Evolutionary conservation across 2,888 invertebrate species (phyloP).

Genomic region (Exocentrus adspersus): DNA sequence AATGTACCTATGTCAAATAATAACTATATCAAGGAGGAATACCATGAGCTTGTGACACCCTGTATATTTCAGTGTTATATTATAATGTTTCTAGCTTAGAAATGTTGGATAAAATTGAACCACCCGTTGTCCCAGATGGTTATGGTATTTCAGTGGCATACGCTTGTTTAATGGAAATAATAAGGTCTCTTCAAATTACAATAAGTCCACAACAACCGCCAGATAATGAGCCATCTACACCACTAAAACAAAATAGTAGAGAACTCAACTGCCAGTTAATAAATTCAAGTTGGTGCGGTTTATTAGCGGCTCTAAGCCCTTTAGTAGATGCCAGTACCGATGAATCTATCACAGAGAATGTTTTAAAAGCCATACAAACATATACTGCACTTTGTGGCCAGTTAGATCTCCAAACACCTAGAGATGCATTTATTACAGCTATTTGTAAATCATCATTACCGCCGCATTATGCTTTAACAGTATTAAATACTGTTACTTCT

Average conservation of each 20-base stretch:
- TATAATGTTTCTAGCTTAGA: conserved; percentile 77
- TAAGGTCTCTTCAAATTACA: conserved; percentile 83
- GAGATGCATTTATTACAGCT: conserved; percentile 94
- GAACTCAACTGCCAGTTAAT: conserved; percentile 79
- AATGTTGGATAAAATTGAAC: conserved; percentile 94
- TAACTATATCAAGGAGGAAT: neutral
- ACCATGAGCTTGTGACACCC: neutral
- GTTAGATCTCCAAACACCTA: conserved; percentile 78
- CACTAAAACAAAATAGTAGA: conserved; percentile 60
- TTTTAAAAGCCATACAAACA: conserved; percentile 91
- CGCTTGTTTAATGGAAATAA: conserved; percentile 91
- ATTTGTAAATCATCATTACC: conserved; percentile 97
- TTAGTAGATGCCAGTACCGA: conserved; percentile 96
- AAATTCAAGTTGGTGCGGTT: conserved; percentile 94
- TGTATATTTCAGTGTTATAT: too few relatives aligned
- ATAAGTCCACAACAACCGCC: conserved; percentile 69
- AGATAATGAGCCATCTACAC: conserved; percentile 41
- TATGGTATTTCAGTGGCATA: conserved; percentile 97
- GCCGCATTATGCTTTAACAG: conserved; percentile 92
- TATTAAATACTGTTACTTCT: conserved; percentile 74
- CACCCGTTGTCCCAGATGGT: conserved; percentile 94
- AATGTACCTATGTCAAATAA: conserved; percentile 79
- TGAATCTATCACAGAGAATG: conserved; percentile 89
- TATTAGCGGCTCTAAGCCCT: conserved; percentile 90
- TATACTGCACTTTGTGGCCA: conserved; percentile 90